Base-by-base conservation (phyloP, 2,113 vertebrate species). In the Cisticola juncidis region DNA sequence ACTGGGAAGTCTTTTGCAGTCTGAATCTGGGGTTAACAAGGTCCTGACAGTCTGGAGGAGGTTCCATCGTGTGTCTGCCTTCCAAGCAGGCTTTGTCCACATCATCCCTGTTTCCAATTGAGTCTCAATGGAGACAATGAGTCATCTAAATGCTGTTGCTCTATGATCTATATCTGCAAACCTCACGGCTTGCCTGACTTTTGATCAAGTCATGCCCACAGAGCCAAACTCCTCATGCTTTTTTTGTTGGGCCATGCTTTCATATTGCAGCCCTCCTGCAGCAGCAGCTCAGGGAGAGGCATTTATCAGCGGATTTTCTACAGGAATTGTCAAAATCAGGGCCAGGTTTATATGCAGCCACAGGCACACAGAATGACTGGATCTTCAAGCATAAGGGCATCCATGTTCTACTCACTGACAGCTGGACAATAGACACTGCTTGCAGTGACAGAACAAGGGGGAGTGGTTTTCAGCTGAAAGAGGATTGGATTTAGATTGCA, bases 201-300 rank as follows among this genome's bases (percentile, higher is more conserved):
- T 65, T 10, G 4, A 47, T 31, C 2, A 9, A n/a, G n/a, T 23
- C 8, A 29, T 12, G 22, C 17, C 19, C 1, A 1, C 1, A 9
- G 28, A 57, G 10, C 6, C 53, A 72, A 54, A 11, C 9, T 79
- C 22, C 40, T 68, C 19, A 35, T 36, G 25, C 14, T 28, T 31
- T 19, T 48, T 13, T 11, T 66, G 15, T 82, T n/a, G 0, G 1
- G 44, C 8, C 4, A 3, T 5, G 9, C 2, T 65, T 83, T 86
- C 0, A 1, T 71, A 26, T 29, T 66, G n/a, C 22, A 66, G 14
- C 6, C 20, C 14, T 29, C n/a, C 47, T 22, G 48, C 9, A 61
- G 25, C 54, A 69, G 38, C n/a, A 38, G 28, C n/a, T 81, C 50
- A 60, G 45, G 6, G 10, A 50, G 12, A 66, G 0, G 4, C 6